Percentiles rank a stretch among this genome's conserved stretches.
Evolutionary conservation across 2,113 vertebrate genomes (phyloP).

Genomic region (Burhinus bistriatus): DNA sequence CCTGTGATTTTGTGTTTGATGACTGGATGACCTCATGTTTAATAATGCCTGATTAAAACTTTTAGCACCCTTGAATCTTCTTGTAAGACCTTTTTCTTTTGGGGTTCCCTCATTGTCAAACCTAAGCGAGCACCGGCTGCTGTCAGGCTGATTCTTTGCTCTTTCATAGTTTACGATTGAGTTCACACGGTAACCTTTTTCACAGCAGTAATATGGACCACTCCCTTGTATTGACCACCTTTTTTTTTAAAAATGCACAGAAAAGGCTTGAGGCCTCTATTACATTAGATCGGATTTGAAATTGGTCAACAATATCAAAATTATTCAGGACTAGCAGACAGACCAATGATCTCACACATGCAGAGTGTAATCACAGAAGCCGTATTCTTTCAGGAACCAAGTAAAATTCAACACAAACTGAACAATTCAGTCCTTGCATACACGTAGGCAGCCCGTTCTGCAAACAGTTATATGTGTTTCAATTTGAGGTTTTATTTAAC

Average conservation of each 20-base stretch:
- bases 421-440: background rate
- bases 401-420: background rate
- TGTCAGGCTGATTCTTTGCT: background rate
- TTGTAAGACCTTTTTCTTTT: background rate
- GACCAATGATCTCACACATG: background rate
- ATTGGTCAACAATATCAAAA: background rate
- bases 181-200: background rate
- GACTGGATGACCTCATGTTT: background rate
- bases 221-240: background rate
- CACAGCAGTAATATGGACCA: background rate
- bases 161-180: background rate
- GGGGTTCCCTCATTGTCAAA: background rate
- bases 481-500: background rate
- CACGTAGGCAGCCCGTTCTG: background rate
- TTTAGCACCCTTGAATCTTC: background rate
- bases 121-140: background rate
- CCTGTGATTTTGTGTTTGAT: background rate
- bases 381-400: background rate
- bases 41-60: background rate
- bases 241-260: fast-evolving
- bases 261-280: background rate
- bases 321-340: background rate
- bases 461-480: background rate
- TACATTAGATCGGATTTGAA: background rate
- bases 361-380: background rate